Conservation (phyloP, 2,888 invertebrate species). For the Branchipolynoe longqiensis region DNA sequence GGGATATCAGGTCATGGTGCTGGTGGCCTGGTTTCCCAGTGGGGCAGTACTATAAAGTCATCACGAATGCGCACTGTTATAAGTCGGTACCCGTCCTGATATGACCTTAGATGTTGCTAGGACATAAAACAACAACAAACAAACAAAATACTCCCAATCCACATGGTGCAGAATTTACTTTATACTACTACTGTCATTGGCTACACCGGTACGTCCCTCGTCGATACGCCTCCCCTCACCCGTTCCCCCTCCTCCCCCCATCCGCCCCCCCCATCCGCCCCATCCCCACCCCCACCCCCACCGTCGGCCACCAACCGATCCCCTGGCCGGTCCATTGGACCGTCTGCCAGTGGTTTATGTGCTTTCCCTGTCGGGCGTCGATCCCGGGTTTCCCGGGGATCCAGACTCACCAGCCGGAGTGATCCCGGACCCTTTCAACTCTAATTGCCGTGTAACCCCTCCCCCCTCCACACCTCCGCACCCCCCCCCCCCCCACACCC, state of each 20-base stretch:
- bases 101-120: too few relatives aligned
- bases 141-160: too few relatives aligned
- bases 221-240: not conserved
- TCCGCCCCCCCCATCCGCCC: not conserved
- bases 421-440: conserved; percentile 24
- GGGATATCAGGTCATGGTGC: too few relatives aligned
- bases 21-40: too few relatives aligned
- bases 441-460: conserved; percentile 9
- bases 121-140: too few relatives aligned
- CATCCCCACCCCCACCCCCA: not conserved
- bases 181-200: not conserved
- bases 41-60: too few relatives aligned
- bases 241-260: not conserved
- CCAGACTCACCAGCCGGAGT: not conserved
- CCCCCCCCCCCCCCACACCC: not conserved
- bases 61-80: too few relatives aligned
- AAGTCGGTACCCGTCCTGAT: too few relatives aligned
- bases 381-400: conserved; percentile 6
- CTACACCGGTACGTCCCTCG: not conserved
- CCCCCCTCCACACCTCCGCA: not conserved
- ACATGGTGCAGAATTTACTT: too few relatives aligned
- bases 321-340: not conserved
- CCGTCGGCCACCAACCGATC: not conserved
- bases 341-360: conserved; percentile 33
- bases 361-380: conserved; percentile 21